A percentile compares a stretch with the other conserved stretches of the same genome.
Conservation (phyloP, 2,888 invertebrate genomes). For the Ochropleura leucogaster region DNA sequence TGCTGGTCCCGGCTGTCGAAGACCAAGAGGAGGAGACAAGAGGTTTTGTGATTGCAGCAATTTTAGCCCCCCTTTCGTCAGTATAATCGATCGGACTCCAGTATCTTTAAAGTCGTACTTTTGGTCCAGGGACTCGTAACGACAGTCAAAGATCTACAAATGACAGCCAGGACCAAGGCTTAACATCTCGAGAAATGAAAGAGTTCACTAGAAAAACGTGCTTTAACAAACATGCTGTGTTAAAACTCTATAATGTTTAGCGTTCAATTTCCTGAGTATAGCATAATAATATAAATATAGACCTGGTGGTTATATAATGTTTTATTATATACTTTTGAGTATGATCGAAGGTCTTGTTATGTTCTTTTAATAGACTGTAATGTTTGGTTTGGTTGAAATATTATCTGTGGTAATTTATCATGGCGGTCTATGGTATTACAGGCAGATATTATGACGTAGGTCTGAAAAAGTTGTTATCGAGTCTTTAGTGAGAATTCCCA, state of each 20-base stretch:
- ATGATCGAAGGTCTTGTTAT: conserved; percentile 33
- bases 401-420: conserved; percentile 21
- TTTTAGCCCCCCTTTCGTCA: no score
- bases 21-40: no score
- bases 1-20: no score
- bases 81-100: no score
- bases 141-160: no score
- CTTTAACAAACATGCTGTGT: no score
- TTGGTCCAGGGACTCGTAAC: no score
- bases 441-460: neutral
- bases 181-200: no score
- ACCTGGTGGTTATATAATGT: conserved; percentile 7
- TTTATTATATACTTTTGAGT: conserved; percentile 18
- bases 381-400: neutral
- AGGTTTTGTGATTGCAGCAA: no score
- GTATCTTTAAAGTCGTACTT: no score
- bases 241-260: neutral
- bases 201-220: no score
- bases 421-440: neutral
- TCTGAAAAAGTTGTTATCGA: neutral
- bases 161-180: no score
- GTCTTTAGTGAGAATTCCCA: neutral
- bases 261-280: conserved; percentile 23
- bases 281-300: conserved; percentile 35
- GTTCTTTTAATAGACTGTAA: conserved; percentile 40